Evolutionary conservation across 2,888 invertebrate genomes (phyloP).

Genomic region (Andrena flavipes): DNA sequence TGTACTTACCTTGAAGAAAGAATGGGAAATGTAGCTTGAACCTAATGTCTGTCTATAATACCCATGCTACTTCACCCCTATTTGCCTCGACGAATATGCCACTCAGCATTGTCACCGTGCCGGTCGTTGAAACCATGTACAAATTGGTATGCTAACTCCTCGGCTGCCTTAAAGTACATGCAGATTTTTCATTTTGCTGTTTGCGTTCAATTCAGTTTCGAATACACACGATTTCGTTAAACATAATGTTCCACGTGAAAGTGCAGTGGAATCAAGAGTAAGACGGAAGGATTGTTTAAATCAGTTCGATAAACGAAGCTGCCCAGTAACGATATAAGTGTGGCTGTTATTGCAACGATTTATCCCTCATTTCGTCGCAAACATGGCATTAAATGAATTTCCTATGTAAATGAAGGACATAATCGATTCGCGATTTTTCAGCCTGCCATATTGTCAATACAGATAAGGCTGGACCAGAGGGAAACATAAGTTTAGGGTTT

Average conservation of each 20-base stretch:
- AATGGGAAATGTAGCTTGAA: conserved; percentile 62
- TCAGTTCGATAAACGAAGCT: too few relatives aligned
- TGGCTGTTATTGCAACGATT: neutral
- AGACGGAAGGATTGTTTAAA: too few relatives aligned
- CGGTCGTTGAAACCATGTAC: conserved; percentile 61
- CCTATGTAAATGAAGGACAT: conserved; percentile 15
- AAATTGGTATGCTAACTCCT: conserved; percentile 60
- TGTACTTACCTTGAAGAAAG: conserved; percentile 60
- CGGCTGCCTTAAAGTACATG: conserved; percentile 5
- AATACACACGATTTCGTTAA: neutral
- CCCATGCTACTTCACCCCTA: conserved; percentile 70
- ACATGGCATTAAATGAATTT: neutral
- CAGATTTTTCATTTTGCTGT: neutral
- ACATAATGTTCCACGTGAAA: neutral
- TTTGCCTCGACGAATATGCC: conserved; percentile 68
- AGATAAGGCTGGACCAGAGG: conserved; percentile 5
- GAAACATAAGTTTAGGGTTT: conserved; percentile 37
- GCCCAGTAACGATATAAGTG: too few relatives aligned
- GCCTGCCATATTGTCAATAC: conserved; percentile 26
- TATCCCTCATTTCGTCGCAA: neutral
- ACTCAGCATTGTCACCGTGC: conserved; percentile 55
- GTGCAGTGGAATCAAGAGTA: neutral
- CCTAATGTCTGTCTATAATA: conserved; percentile 61
- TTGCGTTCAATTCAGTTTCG: neutral
- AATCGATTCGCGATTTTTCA: conserved; percentile 17